Evolutionary conservation across 2,797 vertebrate genomes (phyloP).

Genomic region (Podarcis lilfordi): DNA sequence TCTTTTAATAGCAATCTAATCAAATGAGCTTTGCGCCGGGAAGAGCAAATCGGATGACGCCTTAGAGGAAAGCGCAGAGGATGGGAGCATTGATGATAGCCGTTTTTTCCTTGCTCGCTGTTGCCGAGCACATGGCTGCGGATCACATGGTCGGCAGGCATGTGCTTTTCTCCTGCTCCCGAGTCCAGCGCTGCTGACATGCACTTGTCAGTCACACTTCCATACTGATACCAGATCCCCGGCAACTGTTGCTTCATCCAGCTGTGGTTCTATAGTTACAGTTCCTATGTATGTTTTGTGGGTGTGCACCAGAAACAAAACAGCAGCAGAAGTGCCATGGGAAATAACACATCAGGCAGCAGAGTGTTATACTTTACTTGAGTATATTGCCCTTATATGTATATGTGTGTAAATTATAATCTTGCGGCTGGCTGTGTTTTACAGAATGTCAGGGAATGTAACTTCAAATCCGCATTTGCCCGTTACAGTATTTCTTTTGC

Average conservation of each 20-base stretch:
- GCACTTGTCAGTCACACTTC: constrained; percentile 72
- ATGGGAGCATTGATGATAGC: background rate
- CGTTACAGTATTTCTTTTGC: background rate
- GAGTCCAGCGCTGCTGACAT: constrained; percentile 37
- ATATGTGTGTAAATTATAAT: background rate
- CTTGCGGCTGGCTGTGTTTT: background rate
- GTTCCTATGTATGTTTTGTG: constrained; percentile 47
- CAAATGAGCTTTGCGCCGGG: background rate
- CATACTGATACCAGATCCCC: constrained; percentile 69
- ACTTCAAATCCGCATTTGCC: background rate
- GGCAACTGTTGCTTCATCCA: constrained; percentile 65
- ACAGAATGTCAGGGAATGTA: background rate
- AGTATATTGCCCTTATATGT: background rate
- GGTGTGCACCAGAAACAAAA: constrained; percentile 44
- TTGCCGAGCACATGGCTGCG: constrained; percentile 20
- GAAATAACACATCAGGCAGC: constrained; percentile 11
- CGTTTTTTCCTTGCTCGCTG: constrained; percentile 40
- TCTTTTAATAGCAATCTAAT: constrained; percentile 28
- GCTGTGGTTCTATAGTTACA: constrained; percentile 60
- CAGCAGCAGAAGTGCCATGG: constrained; percentile 50
- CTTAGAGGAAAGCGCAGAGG: background rate
- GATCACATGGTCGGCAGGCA: constrained; percentile 54
- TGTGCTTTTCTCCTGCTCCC: constrained; percentile 26
- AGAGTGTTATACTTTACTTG: background rate
- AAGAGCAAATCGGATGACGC: constrained; percentile 6